Percentiles rank a stretch among this genome's conserved stretches.
Conservation (phyloP, 2,113 vertebrate species). For the Catharus minimus region DNA sequence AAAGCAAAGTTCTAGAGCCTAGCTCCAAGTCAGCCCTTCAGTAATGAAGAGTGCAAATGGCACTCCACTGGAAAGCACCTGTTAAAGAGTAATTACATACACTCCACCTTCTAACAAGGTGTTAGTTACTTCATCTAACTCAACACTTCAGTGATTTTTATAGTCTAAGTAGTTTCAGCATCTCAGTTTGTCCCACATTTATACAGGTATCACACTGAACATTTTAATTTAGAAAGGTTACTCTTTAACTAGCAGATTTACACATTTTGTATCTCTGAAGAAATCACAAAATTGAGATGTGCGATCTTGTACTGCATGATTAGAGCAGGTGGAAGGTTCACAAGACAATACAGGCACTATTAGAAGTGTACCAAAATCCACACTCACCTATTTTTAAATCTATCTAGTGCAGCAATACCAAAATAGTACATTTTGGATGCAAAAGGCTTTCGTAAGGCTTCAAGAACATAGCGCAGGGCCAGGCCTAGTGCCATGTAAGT, state of each 20-base stretch:
- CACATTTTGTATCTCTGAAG: not conserved
- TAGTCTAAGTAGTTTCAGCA: not conserved
- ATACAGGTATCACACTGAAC: not conserved
- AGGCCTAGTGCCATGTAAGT: constrained; percentile 98
- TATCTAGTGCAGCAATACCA: constrained; percentile 97
- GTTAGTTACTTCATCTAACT: not conserved
- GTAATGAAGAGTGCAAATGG: accelerated
- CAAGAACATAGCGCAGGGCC: constrained; percentile 95
- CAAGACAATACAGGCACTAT: not conserved
- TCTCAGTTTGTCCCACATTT: not conserved
- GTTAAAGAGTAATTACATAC: not conserved
- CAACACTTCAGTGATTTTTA: not conserved
- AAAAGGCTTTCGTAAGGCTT: constrained; percentile 97
- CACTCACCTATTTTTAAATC: constrained; percentile 97
- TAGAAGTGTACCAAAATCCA: not conserved
- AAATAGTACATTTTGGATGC: constrained; percentile 99
- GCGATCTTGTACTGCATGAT: not conserved
- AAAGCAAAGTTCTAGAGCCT: not conserved
- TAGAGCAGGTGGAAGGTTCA: not conserved
- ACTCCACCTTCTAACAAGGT: not conserved
- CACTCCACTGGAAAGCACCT: not conserved
- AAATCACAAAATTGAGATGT: not conserved
- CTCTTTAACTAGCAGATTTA: not conserved
- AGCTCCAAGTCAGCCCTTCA: not conserved
- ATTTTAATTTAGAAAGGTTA: not conserved